Evolutionary conservation across 1,140 invertebrate species (phyloP).

Genomic region (Drosophila simulans): DNA sequence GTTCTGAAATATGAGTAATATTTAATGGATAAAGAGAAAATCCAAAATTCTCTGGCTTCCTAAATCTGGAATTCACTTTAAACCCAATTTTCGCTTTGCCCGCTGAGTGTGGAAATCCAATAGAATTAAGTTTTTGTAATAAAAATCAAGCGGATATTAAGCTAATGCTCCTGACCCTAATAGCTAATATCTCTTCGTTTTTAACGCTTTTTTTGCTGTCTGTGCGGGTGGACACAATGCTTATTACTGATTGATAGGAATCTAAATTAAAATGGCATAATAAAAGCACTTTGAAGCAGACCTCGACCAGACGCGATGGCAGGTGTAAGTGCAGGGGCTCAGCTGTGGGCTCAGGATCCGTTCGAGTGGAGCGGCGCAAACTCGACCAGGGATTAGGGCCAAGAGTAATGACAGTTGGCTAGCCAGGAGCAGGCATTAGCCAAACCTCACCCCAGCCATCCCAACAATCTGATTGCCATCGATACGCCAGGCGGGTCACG

Average conservation of each 20-base stretch:
- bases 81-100: background rate
- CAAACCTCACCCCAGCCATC: constrained; percentile 23
- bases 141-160: constrained; percentile 63
- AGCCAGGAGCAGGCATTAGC: constrained; percentile 34
- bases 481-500: constrained; percentile 73
- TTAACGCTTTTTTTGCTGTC: constrained; percentile 15
- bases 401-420: constrained; percentile 68
- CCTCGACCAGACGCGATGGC: constrained; percentile 40
- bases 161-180: constrained; percentile 70
- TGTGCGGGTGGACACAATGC: constrained; percentile 57
- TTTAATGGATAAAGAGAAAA: background rate
- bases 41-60: background rate
- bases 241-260: constrained; percentile 78
- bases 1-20: background rate
- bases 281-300: constrained; percentile 67
- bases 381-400: constrained; percentile 48
- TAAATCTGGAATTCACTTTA: background rate
- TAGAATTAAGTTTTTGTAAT: constrained; percentile 34
- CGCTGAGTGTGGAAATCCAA: constrained; percentile 12
- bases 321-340: constrained; percentile 22
- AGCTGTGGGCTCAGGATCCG: background rate
- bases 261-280: constrained; percentile 82
- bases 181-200: constrained; percentile 46
- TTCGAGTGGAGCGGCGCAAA: constrained; percentile 1
- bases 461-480: constrained; percentile 41